Conservation (phyloP, 2,888 invertebrate genomes). For the Tricholauxania praeusta region DNA sequence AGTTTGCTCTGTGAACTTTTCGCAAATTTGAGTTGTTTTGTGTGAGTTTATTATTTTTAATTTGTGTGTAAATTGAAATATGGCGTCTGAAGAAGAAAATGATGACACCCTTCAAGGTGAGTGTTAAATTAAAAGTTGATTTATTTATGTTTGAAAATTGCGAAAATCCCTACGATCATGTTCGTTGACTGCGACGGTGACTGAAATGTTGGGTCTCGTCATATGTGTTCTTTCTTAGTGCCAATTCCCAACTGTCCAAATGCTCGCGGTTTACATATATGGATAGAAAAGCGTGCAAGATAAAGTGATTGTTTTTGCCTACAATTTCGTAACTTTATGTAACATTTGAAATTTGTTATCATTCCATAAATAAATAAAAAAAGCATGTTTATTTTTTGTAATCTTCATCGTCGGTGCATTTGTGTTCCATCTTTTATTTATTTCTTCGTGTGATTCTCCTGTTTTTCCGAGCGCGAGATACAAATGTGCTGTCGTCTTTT, state of each 20-base stretch:
- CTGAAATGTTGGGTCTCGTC: constrained; percentile 2
- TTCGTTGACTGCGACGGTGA: constrained; percentile 29
- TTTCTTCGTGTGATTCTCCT: no score
- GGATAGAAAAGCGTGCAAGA: no score
- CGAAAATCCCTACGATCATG: constrained; percentile 39
- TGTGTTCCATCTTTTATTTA: no score
- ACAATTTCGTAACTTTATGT: background rate
- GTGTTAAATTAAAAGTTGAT: constrained; percentile 53
- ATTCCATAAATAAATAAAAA: no score
- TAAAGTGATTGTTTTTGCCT: background rate
- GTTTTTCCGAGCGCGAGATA: no score
- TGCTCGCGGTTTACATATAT: no score
- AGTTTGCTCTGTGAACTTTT: constrained; percentile 56
- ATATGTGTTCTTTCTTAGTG: constrained; percentile 15
- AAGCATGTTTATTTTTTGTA: no score
- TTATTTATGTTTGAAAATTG: constrained; percentile 35
- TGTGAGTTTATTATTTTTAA: constrained; percentile 52
- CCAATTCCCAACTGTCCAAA: background rate
- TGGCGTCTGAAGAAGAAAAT: constrained; percentile 91
- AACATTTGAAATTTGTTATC: no score
- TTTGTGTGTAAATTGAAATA: constrained; percentile 64
- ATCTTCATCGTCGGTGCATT: no score
- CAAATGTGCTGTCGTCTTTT: no score
- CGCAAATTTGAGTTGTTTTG: constrained; percentile 55
- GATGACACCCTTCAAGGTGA: constrained; percentile 90